phyloP scores from a whole-genome alignment of 1,140 invertebrate genomes.

The Meloidogyne exigua region DNA sequence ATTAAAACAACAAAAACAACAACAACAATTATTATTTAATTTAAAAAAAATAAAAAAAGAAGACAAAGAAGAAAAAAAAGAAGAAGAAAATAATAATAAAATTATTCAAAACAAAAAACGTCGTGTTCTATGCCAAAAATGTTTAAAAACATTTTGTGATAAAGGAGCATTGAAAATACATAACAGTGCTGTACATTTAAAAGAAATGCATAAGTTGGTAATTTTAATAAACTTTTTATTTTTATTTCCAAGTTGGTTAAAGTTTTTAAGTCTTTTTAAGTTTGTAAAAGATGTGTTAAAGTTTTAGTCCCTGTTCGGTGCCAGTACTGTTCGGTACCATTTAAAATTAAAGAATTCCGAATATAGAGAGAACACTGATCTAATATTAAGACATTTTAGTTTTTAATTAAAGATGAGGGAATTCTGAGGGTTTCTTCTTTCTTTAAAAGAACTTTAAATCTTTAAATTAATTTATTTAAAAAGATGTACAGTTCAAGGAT shows the following conservation, averaged over 20 bases:
- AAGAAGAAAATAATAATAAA: not conserved
- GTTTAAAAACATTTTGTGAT: constrained; percentile 98
- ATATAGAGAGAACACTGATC: too few relatives aligned
- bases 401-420: too few relatives aligned
- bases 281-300: too few relatives aligned
- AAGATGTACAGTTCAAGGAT: constrained; percentile 85
- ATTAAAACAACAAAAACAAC: not conserved
- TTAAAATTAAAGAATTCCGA: too few relatives aligned
- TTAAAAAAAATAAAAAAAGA: not conserved
- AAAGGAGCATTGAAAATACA: constrained; percentile 87
- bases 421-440: too few relatives aligned
- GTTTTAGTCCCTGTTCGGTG: too few relatives aligned
- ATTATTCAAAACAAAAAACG: constrained; percentile 64
- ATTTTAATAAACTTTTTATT: not conserved
- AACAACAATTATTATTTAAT: too few relatives aligned
- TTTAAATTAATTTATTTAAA: not conserved
- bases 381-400: too few relatives aligned
- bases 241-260: not conserved
- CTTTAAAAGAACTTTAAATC: too few relatives aligned
- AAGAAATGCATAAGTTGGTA: constrained; percentile 88
- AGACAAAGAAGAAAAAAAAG: not conserved
- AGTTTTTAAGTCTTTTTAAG: too few relatives aligned
- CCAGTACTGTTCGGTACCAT: too few relatives aligned
- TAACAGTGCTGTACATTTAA: constrained; percentile 94
- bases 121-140: constrained; percentile 93